Evolutionary conservation across 2,113 vertebrate genomes (phyloP).

Genomic region (Vombatus ursinus): DNA sequence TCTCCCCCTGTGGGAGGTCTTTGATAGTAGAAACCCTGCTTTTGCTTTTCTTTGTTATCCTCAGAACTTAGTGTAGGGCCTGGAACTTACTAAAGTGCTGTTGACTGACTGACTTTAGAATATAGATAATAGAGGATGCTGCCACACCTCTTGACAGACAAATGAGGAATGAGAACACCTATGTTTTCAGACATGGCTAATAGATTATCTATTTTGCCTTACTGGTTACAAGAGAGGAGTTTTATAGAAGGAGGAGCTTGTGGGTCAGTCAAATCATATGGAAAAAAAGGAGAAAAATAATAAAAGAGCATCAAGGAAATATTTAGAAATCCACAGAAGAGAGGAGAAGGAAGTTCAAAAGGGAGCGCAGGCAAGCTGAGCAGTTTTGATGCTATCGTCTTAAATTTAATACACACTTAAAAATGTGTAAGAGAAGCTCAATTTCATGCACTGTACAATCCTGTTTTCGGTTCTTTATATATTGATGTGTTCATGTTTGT

Average conservation of each 20-base stretch:
- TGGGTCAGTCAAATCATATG: background rate
- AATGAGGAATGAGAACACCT: background rate
- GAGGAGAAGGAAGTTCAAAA: background rate
- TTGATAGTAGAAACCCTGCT: background rate
- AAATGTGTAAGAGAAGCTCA: background rate
- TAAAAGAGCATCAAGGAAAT: background rate
- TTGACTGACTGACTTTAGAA: background rate
- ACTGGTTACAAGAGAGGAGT: background rate
- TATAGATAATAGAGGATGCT: background rate
- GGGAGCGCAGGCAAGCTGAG: too few relatives aligned
- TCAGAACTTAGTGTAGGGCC: background rate
- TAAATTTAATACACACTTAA: background rate
- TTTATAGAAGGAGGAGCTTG: background rate
- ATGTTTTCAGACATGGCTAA: background rate
- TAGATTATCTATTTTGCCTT: background rate
- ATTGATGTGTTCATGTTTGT: background rate
- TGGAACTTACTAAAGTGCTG: background rate
- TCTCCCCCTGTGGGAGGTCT: background rate
- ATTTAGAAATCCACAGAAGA: background rate
- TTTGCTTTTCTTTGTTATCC: background rate
- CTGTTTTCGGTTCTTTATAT: background rate
- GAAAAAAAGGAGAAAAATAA: background rate
- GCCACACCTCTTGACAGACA: background rate
- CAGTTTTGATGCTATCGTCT: background rate
- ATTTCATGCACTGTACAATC: background rate